Conservation (phyloP, 2,888 invertebrate species). For the Busseola fusca region DNA sequence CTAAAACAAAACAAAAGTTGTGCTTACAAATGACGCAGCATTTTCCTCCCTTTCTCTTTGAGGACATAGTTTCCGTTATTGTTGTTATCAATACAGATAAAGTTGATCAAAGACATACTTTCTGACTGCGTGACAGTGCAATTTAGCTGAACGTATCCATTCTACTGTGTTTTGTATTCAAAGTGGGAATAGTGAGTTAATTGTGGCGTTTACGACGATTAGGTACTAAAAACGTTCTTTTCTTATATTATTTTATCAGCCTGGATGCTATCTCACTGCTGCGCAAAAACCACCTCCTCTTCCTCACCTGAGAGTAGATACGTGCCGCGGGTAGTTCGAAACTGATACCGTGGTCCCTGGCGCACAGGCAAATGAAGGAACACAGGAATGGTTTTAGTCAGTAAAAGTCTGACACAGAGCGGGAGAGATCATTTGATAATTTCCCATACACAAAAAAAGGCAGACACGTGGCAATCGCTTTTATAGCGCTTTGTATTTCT, state of each 20-base stretch:
- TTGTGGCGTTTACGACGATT: no score
- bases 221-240: not conserved
- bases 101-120: slow-evolving; percentile 32
- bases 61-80: slow-evolving; percentile 36
- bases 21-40: slow-evolving; percentile 38
- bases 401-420: no score
- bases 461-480: not conserved
- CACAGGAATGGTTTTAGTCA: no score
- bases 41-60: slow-evolving; percentile 22
- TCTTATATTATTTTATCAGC: not conserved
- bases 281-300: not conserved
- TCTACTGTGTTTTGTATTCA: slow-evolving; percentile 1
- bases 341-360: no score
- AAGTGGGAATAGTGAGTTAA: not conserved
- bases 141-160: not conserved
- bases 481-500: not conserved
- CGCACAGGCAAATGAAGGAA: no score
- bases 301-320: no score
- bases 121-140: not conserved
- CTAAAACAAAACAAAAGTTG: slow-evolving; percentile 55
- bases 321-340: no score
- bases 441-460: no score
- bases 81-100: slow-evolving; percentile 34
- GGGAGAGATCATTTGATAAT: no score
- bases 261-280: not conserved